Conservation (phyloP, 2,113 vertebrate species). For the Channa maculata region DNA sequence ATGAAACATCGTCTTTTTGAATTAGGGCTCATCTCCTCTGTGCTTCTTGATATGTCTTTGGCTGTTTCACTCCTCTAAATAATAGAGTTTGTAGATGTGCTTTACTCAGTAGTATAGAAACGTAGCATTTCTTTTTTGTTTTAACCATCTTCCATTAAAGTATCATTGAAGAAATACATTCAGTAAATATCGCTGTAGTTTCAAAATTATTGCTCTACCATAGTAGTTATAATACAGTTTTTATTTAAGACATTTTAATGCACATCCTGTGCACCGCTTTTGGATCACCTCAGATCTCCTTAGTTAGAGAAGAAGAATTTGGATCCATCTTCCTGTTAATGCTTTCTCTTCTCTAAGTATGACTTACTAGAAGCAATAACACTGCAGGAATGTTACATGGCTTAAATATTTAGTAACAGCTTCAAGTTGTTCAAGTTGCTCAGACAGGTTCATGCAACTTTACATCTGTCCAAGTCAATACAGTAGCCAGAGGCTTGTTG, state of each 20-base stretch:
- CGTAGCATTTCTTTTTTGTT: neutral
- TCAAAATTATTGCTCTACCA: slow-evolving; percentile 9
- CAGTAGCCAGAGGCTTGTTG: slow-evolving; percentile 23
- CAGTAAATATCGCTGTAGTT: neutral
- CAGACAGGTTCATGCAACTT: slow-evolving; percentile 59
- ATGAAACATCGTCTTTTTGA: neutral
- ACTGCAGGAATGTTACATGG: slow-evolving; percentile 50
- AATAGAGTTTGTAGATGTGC: slow-evolving; percentile 4
- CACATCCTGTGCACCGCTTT: slow-evolving; percentile 8
- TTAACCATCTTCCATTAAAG: neutral
- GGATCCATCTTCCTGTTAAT: slow-evolving; percentile 16
- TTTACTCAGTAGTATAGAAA: slow-evolving; percentile 4
- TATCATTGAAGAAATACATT: neutral
- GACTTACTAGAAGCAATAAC: slow-evolving; percentile 64
- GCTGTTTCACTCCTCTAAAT: slow-evolving; percentile 4
- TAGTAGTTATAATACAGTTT: slow-evolving; percentile 13
- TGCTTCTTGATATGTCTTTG: slow-evolving; percentile 10
- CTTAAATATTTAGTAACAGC: neutral
- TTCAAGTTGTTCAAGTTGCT: slow-evolving; percentile 16
- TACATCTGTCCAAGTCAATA: slow-evolving; percentile 18
- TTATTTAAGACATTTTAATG: slow-evolving; percentile 22
- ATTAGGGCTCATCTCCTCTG: neutral
- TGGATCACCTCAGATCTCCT: slow-evolving; percentile 28
- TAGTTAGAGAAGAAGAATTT: slow-evolving; percentile 12
- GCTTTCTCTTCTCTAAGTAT: slow-evolving; percentile 52